Conservation (phyloP, 1,140 invertebrate species). For the Conus betulinus region DNA sequence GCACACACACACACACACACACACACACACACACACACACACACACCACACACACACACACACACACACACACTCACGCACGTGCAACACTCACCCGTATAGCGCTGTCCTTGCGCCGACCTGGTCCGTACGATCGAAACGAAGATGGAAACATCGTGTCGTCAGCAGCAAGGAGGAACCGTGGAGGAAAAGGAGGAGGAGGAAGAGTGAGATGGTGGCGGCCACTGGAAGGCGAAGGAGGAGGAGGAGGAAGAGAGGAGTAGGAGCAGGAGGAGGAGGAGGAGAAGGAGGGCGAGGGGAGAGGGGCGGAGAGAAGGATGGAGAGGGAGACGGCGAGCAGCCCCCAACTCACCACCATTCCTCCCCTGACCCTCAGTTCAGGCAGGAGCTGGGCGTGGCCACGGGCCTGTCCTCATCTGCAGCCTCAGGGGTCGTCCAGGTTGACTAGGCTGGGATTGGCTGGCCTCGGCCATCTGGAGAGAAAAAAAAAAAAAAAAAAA, state of each 20-base stretch:
- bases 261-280: too few relatives aligned
- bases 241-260: background rate
- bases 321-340: too few relatives aligned
- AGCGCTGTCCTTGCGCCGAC: constrained; percentile 16
- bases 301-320: too few relatives aligned
- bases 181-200: too few relatives aligned
- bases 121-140: background rate
- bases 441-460: background rate
- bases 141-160: background rate
- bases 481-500: too few relatives aligned
- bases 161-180: background rate
- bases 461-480: background rate
- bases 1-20: background rate
- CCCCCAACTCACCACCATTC: too few relatives aligned
- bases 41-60: background rate
- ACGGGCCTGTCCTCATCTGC: background rate
- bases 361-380: too few relatives aligned
- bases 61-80: background rate
- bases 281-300: too few relatives aligned
- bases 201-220: background rate
- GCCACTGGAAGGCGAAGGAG: background rate
- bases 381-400: background rate
- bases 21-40: background rate
- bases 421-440: background rate
- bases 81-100: background rate